A percentile compares a stretch with the other conserved stretches of the same genome.
Evolutionary conservation across 2,888 invertebrate genomes (phyloP).

Genomic region (Dorcus hopei): DNA sequence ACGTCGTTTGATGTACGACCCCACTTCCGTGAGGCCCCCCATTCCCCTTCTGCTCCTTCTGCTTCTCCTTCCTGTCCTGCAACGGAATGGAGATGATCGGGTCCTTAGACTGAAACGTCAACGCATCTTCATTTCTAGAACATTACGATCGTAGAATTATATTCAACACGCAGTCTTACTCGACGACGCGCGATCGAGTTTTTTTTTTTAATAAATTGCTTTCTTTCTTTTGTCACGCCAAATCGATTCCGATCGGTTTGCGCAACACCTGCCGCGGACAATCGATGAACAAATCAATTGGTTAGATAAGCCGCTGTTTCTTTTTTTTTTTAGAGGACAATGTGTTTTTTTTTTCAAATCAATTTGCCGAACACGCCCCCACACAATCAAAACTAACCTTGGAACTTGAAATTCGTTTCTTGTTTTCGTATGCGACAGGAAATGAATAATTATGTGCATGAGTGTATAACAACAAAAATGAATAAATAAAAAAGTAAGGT

Average conservation of each 20-base stretch:
- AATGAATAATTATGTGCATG: too few species aligned
- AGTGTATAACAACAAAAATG: too few species aligned
- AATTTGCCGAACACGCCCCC: too few species aligned
- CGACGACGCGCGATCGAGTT: neutral
- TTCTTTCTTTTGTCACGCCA: neutral
- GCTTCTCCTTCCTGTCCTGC: conserved; percentile 38
- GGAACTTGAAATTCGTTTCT: too few species aligned
- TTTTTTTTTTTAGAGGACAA: too few species aligned
- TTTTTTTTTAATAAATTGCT: neutral
- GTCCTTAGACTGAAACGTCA: conserved; percentile 54
- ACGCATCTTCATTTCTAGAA: conserved; percentile 37
- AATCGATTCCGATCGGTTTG: neutral
- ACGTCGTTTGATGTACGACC: conserved; percentile 66
- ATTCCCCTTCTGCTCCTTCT: conserved; percentile 32
- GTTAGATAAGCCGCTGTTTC: too few species aligned
- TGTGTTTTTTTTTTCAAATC: too few species aligned
- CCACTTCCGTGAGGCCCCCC: conserved; percentile 49
- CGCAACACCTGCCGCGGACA: neutral
- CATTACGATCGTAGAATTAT: conserved; percentile 9
- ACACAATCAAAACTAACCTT: too few species aligned
- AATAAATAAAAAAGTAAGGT: too few species aligned
- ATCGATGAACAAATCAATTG: too few species aligned
- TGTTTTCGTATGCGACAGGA: too few species aligned
- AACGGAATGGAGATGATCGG: conserved; percentile 50
- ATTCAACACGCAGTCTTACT: neutral